Conservation (phyloP, 2,113 vertebrate species). For the Nerophis ophidion region DNA sequence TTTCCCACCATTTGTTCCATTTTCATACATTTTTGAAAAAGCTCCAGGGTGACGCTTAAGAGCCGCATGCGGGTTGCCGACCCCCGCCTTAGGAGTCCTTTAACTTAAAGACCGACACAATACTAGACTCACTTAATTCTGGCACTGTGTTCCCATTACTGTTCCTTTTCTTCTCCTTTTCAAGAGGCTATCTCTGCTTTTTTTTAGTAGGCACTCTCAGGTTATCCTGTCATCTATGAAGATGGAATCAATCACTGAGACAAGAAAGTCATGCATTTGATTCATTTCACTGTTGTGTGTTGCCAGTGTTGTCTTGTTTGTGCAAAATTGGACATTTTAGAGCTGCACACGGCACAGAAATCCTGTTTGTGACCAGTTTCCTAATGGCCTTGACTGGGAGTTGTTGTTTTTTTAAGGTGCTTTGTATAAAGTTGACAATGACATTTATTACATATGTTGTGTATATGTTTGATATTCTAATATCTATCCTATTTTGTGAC, state of each 20-base stretch:
- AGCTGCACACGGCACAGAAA: slow-evolving; percentile 35
- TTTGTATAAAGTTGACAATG: slow-evolving; percentile 84
- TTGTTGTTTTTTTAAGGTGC: slow-evolving; percentile 85
- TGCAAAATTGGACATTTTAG: slow-evolving; percentile 37
- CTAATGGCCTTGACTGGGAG: slow-evolving; percentile 65
- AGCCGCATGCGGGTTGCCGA: no score
- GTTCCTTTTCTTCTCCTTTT: no score
- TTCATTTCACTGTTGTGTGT: slow-evolving; percentile 29
- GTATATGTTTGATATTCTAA: slow-evolving; percentile 94
- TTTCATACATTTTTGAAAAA: no score
- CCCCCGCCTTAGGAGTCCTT: no score
- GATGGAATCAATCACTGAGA: background rate
- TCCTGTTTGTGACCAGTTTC: slow-evolving; percentile 59
- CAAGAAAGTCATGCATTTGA: background rate
- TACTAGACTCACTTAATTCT: no score
- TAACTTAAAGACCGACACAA: no score
- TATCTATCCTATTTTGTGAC: slow-evolving; percentile 74
- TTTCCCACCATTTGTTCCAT: no score
- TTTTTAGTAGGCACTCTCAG: no score
- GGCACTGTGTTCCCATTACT: no score
- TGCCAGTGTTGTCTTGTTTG: slow-evolving; percentile 44
- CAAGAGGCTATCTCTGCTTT: no score
- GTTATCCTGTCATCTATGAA: no score
- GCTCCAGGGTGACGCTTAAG: no score
- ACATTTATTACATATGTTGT: slow-evolving; percentile 93